Evolutionary conservation across 2,113 vertebrate species (phyloP).

Genomic region (Actenoides hombroni): DNA sequence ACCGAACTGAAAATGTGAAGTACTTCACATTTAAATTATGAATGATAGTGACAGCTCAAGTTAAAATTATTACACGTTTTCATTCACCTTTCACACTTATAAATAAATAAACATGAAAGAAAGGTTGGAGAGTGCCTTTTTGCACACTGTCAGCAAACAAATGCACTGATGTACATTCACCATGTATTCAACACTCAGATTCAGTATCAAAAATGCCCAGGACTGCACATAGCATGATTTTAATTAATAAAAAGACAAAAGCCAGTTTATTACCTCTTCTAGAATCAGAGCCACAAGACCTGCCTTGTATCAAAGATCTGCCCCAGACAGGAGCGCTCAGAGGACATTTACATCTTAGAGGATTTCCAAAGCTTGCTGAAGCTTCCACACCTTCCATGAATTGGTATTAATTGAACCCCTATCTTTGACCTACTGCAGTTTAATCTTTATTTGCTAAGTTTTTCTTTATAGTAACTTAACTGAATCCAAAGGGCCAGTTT

Average conservation of each 20-base stretch:
- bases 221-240: background rate
- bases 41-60: background rate
- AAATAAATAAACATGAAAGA: background rate
- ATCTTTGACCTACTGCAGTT: background rate
- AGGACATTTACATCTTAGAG: background rate
- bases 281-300: background rate
- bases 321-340: background rate
- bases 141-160: background rate
- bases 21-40: background rate
- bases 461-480: background rate
- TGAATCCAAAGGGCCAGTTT: background rate
- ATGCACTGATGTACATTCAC: background rate
- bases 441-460: too few relatives aligned
- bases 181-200: background rate
- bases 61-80: background rate
- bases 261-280: background rate
- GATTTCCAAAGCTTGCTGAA: background rate
- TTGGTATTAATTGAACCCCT: background rate
- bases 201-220: background rate
- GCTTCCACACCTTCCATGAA: background rate
- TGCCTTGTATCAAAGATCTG: background rate
- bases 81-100: background rate
- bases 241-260: background rate
- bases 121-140: background rate
- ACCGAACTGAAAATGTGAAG: background rate